Conservation (phyloP, 1,140 invertebrate species). For the Vollenhovia emeryi region DNA sequence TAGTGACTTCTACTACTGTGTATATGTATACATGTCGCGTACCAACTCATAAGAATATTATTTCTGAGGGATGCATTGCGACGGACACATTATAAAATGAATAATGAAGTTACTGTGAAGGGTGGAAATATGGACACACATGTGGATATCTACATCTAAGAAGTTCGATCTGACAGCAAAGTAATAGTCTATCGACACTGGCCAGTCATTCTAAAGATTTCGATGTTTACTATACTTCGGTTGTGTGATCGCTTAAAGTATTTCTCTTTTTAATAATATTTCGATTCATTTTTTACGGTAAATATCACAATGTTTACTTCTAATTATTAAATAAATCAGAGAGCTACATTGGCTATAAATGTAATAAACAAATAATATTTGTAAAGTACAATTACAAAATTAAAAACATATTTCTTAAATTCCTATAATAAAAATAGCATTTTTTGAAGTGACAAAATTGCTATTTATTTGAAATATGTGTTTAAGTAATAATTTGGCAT, state of each 20-base stretch:
- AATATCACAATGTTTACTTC: neutral
- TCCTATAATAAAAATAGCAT: neutral
- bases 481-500: neutral
- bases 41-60: slow-evolving; percentile 8
- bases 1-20: neutral
- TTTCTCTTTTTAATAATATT: neutral
- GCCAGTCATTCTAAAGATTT: neutral
- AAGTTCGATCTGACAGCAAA: neutral
- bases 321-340: neutral
- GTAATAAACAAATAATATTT: neutral
- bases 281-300: neutral
- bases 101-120: neutral
- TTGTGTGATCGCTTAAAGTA: neutral
- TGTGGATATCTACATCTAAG: neutral
- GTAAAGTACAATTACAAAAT: neutral
- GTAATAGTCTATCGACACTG: neutral
- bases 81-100: neutral
- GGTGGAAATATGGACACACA: neutral
- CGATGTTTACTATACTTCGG: neutral
- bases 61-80: neutral
- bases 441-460: neutral
- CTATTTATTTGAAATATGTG: neutral
- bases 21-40: no score
- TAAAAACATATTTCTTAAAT: neutral
- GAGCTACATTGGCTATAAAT: neutral